Conservation (phyloP, 2,888 invertebrate genomes). For the Apotomis capreana region DNA sequence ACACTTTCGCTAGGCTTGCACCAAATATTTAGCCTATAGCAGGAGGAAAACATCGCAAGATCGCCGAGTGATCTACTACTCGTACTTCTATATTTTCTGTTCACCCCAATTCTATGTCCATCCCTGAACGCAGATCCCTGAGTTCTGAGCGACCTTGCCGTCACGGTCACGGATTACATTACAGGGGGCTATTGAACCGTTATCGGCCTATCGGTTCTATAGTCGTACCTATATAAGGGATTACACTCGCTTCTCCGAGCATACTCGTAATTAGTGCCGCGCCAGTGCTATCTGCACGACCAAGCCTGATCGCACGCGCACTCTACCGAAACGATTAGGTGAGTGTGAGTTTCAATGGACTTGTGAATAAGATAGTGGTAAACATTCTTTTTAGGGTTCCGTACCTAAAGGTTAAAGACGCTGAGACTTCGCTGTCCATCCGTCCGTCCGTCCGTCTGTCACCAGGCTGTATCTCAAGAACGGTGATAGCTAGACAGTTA, state of each 20-base stretch:
- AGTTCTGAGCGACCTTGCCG: background rate
- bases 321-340: background rate
- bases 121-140: background rate
- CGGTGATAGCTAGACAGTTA: too few relatives aligned
- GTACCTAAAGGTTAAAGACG: too few relatives aligned
- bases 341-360: constrained; percentile 5
- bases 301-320: background rate
- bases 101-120: background rate
- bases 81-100: too few relatives aligned
- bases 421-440: too few relatives aligned
- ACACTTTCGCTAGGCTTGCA: too few relatives aligned
- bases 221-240: constrained; percentile 8
- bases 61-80: too few relatives aligned
- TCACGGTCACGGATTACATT: background rate
- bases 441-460: too few relatives aligned
- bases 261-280: background rate
- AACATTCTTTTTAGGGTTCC: too few relatives aligned
- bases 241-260: background rate
- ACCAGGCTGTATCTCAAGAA: too few relatives aligned
- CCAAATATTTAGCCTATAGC: too few relatives aligned
- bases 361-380: background rate
- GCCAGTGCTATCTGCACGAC: background rate
- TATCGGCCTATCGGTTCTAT: background rate
- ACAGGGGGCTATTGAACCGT: background rate
- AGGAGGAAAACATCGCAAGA: too few relatives aligned